These are phyloP conservation scores for Hydroisotoma schaefferi DNA, from an alignment of 2,888 invertebrate genomes.

Conservation along the genomic window DNA sequence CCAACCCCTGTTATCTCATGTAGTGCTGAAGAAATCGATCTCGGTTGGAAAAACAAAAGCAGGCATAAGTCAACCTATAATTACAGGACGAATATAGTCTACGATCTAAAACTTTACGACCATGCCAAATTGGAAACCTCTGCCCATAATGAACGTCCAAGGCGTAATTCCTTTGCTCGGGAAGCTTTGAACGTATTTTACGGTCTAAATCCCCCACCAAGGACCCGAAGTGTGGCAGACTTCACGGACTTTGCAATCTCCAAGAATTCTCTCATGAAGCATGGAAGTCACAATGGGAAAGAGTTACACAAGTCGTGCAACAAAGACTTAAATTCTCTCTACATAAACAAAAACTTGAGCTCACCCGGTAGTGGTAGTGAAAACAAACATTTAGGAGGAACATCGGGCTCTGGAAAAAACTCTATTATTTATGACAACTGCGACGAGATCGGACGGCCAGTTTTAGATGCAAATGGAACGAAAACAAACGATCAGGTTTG, in stretches of 20 bases:
- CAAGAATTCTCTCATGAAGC: slow-evolving; percentile 26
- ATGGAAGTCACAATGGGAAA: slow-evolving; percentile 18
- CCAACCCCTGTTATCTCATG: slow-evolving; percentile 11
- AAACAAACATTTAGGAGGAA: neutral
- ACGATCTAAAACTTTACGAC: slow-evolving; percentile 3
- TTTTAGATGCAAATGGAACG: neutral
- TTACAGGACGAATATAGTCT: neutral
- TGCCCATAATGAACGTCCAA: neutral
- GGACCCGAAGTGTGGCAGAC: slow-evolving; percentile 30
- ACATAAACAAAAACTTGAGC: neutral
- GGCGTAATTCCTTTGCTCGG: slow-evolving; percentile 43
- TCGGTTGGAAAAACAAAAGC: neutral
- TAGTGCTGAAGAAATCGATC: slow-evolving; percentile 8
- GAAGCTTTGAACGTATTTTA: slow-evolving; percentile 43
- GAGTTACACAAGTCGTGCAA: slow-evolving; percentile 1
- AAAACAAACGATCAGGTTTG: slow-evolving; percentile 6
- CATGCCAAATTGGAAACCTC: neutral
- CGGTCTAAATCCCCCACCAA: slow-evolving; percentile 41
- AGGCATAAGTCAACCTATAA: neutral
- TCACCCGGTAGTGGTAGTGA: slow-evolving; percentile 8
- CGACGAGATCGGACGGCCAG: neutral
- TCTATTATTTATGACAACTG: slow-evolving; percentile 1
- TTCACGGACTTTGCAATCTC: slow-evolving; percentile 35
- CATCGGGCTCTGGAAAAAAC: slow-evolving; percentile 5
- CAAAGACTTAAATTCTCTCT: slow-evolving; percentile 2